A percentile compares a stretch with the other conserved stretches of the same genome.
Evolutionary conservation across 2,113 vertebrate genomes (phyloP).

Genomic region (Phalacrocorax pelagicus): DNA sequence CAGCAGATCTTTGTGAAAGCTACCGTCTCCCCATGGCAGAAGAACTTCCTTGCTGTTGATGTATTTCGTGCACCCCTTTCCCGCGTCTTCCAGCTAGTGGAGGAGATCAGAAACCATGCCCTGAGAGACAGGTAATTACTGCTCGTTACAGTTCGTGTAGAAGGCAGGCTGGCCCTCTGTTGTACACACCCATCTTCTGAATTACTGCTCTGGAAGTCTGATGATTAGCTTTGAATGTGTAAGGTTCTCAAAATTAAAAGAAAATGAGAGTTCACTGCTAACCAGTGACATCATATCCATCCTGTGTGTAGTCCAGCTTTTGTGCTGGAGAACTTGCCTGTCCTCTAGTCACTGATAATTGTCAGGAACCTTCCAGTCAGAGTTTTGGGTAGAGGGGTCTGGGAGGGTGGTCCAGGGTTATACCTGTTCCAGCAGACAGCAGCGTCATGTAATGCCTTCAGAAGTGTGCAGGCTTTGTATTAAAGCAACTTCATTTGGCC

Average conservation of each 20-base stretch:
- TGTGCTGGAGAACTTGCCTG: background rate
- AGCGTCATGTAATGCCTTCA: background rate
- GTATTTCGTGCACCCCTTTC: conserved; percentile 91
- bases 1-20: conserved; percentile 97
- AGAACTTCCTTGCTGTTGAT: conserved; percentile 89
- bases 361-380: too few species aligned
- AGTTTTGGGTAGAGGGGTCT: background rate
- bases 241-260: background rate
- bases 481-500: background rate
- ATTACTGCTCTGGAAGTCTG: background rate
- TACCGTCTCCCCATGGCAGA: conserved; percentile 94
- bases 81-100: conserved; percentile 89
- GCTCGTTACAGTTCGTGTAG: accelerated
- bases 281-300: accelerated
- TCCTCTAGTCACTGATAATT: too few species aligned
- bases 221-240: background rate
- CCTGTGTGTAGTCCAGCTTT: accelerated
- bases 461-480: accelerated
- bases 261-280: background rate
- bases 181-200: background rate
- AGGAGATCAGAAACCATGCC: conserved; percentile 93
- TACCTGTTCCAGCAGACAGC: background rate
- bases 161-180: too few species aligned
- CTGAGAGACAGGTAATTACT: conserved; percentile 85
- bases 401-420: background rate